Conservation (phyloP, 35 echinoderm and acorn worm species). For the Lytechinus pictus region DNA sequence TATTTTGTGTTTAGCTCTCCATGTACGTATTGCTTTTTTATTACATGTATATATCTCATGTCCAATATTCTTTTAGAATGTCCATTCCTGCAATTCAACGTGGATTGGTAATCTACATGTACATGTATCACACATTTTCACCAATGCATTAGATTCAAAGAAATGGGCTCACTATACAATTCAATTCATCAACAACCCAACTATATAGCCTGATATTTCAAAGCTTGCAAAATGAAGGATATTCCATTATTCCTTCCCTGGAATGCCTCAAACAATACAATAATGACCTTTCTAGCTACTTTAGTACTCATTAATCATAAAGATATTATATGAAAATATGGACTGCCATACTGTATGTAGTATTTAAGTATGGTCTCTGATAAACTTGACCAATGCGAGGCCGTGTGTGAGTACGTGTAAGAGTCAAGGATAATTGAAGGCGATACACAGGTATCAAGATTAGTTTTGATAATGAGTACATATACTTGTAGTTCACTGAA, state of each 20-base stretch:
- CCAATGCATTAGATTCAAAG: background rate
- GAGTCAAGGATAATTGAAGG: background rate
- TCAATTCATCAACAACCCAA: background rate
- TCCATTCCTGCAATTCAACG: background rate
- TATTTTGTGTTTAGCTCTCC: no score
- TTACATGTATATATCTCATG: background rate
- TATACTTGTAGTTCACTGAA: no score
- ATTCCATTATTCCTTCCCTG: background rate
- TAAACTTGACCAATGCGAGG: background rate
- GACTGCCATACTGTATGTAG: background rate
- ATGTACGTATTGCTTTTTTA: no score
- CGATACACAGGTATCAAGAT: background rate
- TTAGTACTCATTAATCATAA: background rate
- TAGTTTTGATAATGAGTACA: background rate
- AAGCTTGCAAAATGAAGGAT: background rate
- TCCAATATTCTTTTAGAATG: background rate
- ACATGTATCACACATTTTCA: background rate
- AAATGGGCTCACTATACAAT: background rate
- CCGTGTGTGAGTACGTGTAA: background rate
- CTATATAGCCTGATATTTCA: background rate
- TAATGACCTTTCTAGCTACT: background rate
- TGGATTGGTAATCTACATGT: background rate
- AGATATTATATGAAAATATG: background rate
- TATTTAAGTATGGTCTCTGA: no score
- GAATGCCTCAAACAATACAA: background rate